Percentiles rank a stretch among this genome's conserved stretches.
These are phyloP conservation scores for Drosophila infuscata DNA, from an alignment of 2,888 invertebrate species.

Conservation along the genomic window DNA sequence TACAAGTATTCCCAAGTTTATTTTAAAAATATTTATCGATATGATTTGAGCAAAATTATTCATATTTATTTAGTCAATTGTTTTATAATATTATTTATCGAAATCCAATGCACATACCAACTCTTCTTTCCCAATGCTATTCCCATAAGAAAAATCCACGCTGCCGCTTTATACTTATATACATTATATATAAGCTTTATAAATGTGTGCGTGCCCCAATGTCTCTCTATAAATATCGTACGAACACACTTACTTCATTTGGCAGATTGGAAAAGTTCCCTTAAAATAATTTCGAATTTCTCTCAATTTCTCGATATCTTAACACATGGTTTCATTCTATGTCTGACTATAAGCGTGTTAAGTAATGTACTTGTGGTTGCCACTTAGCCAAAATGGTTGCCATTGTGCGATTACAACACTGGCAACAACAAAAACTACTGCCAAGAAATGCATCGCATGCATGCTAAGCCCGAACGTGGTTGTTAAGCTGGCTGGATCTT, in stretches of 20 bases:
- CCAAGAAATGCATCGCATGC: constrained; percentile 1
- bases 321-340: neutral
- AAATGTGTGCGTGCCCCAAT: neutral
- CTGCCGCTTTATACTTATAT: neutral
- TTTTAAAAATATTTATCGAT: too few relatives aligned
- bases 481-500: constrained; percentile 33
- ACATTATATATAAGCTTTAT: neutral
- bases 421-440: neutral
- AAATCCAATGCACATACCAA: neutral
- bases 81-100: too few relatives aligned
- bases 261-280: neutral
- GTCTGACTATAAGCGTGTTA: constrained; percentile 38
- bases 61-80: too few relatives aligned
- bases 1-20: too few relatives aligned
- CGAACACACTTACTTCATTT: neutral
- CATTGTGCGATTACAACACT: constrained; percentile 33
- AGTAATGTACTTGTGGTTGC: constrained; percentile 24
- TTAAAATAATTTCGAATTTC: neutral
- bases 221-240: neutral
- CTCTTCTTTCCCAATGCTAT: neutral
- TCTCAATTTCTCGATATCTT: neutral
- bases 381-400: constrained; percentile 37
- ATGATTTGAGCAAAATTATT: too few relatives aligned
- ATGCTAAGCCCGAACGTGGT: constrained; percentile 36
- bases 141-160: neutral